Conservation (phyloP, 2,797 vertebrate genomes). For the Epinephelus coioides region DNA sequence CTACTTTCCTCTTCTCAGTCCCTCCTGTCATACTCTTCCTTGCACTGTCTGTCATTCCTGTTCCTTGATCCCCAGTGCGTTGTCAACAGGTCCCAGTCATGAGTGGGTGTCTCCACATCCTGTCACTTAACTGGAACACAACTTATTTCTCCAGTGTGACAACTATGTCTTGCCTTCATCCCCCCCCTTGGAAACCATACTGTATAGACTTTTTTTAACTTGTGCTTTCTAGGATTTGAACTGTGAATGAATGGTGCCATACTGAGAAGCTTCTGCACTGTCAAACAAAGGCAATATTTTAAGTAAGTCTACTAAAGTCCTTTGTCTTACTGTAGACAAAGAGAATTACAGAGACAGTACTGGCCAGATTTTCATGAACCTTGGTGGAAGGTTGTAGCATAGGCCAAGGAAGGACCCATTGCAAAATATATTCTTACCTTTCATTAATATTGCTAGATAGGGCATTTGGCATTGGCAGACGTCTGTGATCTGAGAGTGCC, state of each 20-base stretch:
- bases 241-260: slow-evolving; percentile 13
- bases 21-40: slow-evolving; percentile 63
- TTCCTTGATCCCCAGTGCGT: slow-evolving; percentile 57
- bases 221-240: slow-evolving; percentile 32
- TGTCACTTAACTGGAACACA: slow-evolving; percentile 61
- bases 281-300: background rate
- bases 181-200: background rate
- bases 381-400: no score
- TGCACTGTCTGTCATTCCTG: slow-evolving; percentile 52
- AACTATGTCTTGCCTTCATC: slow-evolving; percentile 42
- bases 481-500: no score
- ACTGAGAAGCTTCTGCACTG: background rate
- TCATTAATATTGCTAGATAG: no score
- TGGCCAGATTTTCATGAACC: no score
- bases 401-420: no score
- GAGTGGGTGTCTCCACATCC: slow-evolving; percentile 71
- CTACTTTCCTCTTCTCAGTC: slow-evolving; percentile 51
- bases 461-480: no score
- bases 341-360: no score
- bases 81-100: slow-evolving; percentile 65
- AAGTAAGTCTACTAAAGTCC: background rate
- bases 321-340: background rate
- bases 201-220: slow-evolving; percentile 22
- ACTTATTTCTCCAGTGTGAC: slow-evolving; percentile 51
- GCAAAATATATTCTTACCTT: no score